Evolutionary conservation across 2,113 vertebrate species (phyloP), one percentile per base, ranked within the genome.

Genomic region (Microcebus ravelobensis): DNA sequence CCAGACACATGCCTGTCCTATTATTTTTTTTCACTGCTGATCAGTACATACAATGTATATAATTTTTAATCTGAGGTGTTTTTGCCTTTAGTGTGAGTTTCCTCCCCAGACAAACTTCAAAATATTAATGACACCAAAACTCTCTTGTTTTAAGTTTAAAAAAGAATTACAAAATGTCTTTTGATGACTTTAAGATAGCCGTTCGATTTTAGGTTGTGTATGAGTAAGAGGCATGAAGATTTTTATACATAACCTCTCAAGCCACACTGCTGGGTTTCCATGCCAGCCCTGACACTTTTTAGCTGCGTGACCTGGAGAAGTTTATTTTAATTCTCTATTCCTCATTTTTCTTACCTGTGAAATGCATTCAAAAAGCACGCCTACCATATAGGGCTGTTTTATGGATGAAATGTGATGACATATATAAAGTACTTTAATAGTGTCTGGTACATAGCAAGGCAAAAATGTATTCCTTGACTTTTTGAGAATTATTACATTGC

Each of bases 111-210:
- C 18, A 81, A 13, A 27, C 45, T 57, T 57, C 55, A 57, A 57
- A 57, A 57, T 21, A 57, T 57, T 57, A 87, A 84, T 42, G 36
- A 42, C 29, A 11, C 8, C 8, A 34, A 5, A 74, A 50, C 45
- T 92, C 11, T 79, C 27, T 94, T 63, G 8, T 59, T 86, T 92
- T 39, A 95, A 57, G 21, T 83, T 82, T 25, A 29, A 79, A 77
- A 61, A 59, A 77, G 61, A 87, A 86, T 73, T 73, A 42, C 21
- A 79, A 68, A 65, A 57, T 50, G 34, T 61, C n/a, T 85, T 84
- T 87, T 52, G 55, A 80, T 84, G 12, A 92, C 67, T 27, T 45
- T 48, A 57, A 84, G 52, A 81, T 3, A 65, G 34, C 25, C 6
- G 48, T 42, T 23, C n/a, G 10, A 42, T 65, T 70, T 87, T 67